Evolutionary conservation across 2,888 invertebrate species (phyloP), one percentile per base, ranked within the genome.

Genomic region (Ophion costatus): DNA sequence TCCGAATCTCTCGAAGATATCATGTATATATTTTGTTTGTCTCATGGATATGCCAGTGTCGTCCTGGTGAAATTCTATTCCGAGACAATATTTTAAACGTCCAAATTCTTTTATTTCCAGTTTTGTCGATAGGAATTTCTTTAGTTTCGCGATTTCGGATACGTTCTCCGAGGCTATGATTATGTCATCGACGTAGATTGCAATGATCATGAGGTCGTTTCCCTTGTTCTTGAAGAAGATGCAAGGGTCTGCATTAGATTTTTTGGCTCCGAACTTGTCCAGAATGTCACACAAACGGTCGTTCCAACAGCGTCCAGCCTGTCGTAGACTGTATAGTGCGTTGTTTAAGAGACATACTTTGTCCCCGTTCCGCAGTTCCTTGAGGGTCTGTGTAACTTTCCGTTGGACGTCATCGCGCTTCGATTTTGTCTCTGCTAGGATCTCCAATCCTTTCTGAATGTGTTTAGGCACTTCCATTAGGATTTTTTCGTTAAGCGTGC

Each of bases 291-390:
- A 67, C 20, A 86, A 20, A 20, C 67, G 66, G 14, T 59, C 24
- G 71, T 88, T 59, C 89, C 88, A 88, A 11, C 73, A 84, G n/a
- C 88, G 70, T 11, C 88, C 86, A 6, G 88, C 85, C 9, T 38
- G 38, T 38, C 38, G 38, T 9, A 38, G 9, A 7, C 38, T 7
- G 38, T 38, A 38, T 38, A 61, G 20, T 9, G 61, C 22, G 7
- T 24, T 61, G 6, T 38, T 38, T 7, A 67, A 10, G 20, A 20
- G 42, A 20, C 67, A 67, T 9, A 67, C 67, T 42, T 67, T 67
- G 42, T 38, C n/a, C n/a, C 42, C 67, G 0, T 1, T 7, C 20
- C 42, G n/a, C 9, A 67, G n/a, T 7, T 67, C 38, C 2, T 20
- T 9, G 9, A 20, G n/a, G 42, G 22, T 67, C 11, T 42, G 6